phyloP scores from a whole-genome alignment of 2,888 invertebrate species.

The Stenolophus ochropezus region DNA sequence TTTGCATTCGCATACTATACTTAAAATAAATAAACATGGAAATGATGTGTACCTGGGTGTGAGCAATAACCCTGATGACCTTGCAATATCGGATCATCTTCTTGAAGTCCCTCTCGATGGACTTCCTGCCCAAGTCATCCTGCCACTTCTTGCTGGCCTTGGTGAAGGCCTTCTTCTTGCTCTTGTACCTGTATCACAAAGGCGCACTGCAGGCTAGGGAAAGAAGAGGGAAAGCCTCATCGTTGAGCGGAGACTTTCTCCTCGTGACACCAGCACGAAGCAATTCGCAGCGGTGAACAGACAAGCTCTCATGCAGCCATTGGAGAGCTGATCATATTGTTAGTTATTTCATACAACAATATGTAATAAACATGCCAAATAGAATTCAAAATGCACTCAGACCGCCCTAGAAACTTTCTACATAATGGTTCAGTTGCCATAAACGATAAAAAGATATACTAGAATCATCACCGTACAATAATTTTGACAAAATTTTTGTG shows the following conservation, averaged over 20 bases:
- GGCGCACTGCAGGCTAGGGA: conserved; percentile 48
- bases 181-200: conserved; percentile 89
- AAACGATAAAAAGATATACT: conserved; percentile 74
- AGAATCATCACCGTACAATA: conserved; percentile 78
- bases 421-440: conserved; percentile 81
- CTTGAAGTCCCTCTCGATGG: conserved; percentile 96
- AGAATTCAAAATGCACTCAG: conserved; percentile 73
- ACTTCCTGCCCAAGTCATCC: conserved; percentile 96
- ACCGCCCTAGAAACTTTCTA: conserved; percentile 85
- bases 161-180: conserved; percentile 99
- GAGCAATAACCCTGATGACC: conserved; percentile 96
- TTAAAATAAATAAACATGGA: conserved; percentile 23
- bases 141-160: conserved; percentile 99
- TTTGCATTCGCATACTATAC: too few relatives aligned
- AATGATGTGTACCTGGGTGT: conserved; percentile 88
- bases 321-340: conserved; percentile 78
- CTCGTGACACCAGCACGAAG: conserved; percentile 68
- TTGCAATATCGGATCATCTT: conserved; percentile 99
- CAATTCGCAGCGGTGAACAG: conserved; percentile 62
- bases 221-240: conserved; percentile 79
- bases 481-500: background rate
- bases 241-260: conserved; percentile 82
- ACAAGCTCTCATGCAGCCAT: conserved; percentile 81
- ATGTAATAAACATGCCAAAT: background rate
- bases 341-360: conserved; percentile 9